Evolutionary conservation across 2,113 vertebrate species (phyloP), one percentile per base, ranked within the genome.

Genomic region (Xenopus tropicalis): DNA sequence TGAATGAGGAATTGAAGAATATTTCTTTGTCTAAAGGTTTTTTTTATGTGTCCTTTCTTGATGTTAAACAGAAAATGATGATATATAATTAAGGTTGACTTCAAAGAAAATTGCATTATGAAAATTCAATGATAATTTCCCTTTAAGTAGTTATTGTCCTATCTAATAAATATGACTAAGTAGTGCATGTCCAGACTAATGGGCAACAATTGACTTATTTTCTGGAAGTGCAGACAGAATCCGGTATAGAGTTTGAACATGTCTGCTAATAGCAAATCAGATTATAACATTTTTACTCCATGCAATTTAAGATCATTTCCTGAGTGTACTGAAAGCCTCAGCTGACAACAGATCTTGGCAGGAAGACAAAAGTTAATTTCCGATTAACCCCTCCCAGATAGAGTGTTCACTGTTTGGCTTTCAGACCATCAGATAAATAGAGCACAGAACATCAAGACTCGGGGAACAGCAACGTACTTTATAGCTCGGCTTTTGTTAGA

Each of bases 281-380:
- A 76, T 76, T 76, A 76, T 69, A 76, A 63, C 73, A 69, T 76
- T 76, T 54, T 76, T 76, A 76, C 73, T 69, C 73, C 73, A 76
- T 76, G 73, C 73, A 69, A 76, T 76, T 76, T 76, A 76, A 76
- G 73, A 76, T 76, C 73, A 76, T 76, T 76, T 76, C 73, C 73
- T 76, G 73, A 76, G 73, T 24, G 66, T 62, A 76, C 66, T 76
- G 73, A 76, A 76, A 69, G 73, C 58, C 29, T 76, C 66, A 57
- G 73, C 58, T 69, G 66, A 76, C 73, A 76, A 69, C 58, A 76
- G 66, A 76, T 69, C 73, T 69, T 76, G 73, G 73, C 73, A 76
- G 21, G 66, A 25, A 54, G 63, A 76, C 66, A 76, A 57, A 69
- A 62, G 65, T 56, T 63, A 69, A 69, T 75, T 75, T 75, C 72